A percentile compares a stretch with the other conserved stretches of the same genome.
Evolutionary conservation across 2,113 vertebrate genomes (phyloP).

Genomic region (Notiomystis cincta): DNA sequence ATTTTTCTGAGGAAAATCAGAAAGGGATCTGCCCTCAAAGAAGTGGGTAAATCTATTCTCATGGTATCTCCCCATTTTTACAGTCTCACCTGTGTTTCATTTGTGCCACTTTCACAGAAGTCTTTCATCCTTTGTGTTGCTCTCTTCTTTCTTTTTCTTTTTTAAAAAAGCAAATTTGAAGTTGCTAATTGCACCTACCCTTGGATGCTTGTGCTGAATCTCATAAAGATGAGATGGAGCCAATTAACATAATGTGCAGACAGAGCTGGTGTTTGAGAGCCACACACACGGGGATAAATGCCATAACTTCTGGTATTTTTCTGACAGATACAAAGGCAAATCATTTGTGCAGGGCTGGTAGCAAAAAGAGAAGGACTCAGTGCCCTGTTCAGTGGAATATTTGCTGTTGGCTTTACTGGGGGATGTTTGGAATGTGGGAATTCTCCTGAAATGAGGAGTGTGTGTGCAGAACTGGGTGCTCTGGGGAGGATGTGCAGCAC

Average conservation of each 20-base stretch:
- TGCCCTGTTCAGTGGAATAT: not conserved
- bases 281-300: not conserved
- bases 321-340: not conserved
- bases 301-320: not conserved
- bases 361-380: not conserved
- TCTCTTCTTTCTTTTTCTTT: not conserved
- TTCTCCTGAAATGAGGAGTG: not conserved
- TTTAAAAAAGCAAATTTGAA: not conserved
- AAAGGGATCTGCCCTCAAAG: not conserved
- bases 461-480: not conserved
- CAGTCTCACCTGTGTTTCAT: not conserved
- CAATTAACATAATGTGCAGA: not conserved
- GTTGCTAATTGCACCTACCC: not conserved
- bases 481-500: not conserved
- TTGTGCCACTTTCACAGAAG: not conserved
- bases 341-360: not conserved
- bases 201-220: not conserved
- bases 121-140: not conserved
- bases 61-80: not conserved
- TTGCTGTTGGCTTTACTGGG: not conserved
- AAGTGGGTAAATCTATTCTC: not conserved
- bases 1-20: not conserved
- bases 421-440: not conserved
- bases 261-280: not conserved
- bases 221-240: not conserved